Base-by-base conservation (phyloP, 2,888 invertebrate species). In the Dynastes grantii region DNA sequence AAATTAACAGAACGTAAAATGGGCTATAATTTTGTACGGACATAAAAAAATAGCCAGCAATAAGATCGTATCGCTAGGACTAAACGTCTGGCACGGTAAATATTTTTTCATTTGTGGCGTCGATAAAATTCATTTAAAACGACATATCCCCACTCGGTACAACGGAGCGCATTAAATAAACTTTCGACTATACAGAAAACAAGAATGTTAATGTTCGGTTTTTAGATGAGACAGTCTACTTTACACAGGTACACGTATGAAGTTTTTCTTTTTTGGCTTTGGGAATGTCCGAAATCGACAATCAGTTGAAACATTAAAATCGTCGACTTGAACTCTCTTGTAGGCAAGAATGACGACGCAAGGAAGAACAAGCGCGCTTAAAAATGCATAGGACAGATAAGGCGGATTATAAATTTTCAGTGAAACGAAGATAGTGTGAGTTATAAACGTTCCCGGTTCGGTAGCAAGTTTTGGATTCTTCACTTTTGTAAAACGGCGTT, bases 391-490 rank as follows among this genome's bases (percentile, higher is more conserved):
- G 80, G 81, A 81, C 80, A 77, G 80, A 82, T 82, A 80, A 79
- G 73, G 68, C 64, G 78, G 77, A 58, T 76, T 81, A 82, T 81
- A 81, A 81, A 79, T 79, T 79, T 80, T 76, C 53, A 55, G 78
- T 81, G 78, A 79, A 81, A 77, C 78, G 77, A 76, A 80, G 75
- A 81, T 80, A 81, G 77, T 80, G 81, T 80, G 80, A 76, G 78
- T 80, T 80, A 80, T 82, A 82, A 82, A 82, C 81, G 81, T 73
- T 64, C 78, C 80, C 65, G 67, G 79, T 79, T 79, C 82, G 76
- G 81, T 82, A 82, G 82, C 81, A 81, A 80, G 82, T 81, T 82
- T 82, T 76, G 79, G 80, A 82, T 82, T 82, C 80, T 82, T 82
- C 78, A 78, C 75, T 80, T 82, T 82, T 82, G 81, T 82, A 81